Percentiles rank a stretch among this genome's conserved stretches.
Evolutionary conservation across 2,797 vertebrate genomes (phyloP).

Genomic region (Lacerta bilineata): DNA sequence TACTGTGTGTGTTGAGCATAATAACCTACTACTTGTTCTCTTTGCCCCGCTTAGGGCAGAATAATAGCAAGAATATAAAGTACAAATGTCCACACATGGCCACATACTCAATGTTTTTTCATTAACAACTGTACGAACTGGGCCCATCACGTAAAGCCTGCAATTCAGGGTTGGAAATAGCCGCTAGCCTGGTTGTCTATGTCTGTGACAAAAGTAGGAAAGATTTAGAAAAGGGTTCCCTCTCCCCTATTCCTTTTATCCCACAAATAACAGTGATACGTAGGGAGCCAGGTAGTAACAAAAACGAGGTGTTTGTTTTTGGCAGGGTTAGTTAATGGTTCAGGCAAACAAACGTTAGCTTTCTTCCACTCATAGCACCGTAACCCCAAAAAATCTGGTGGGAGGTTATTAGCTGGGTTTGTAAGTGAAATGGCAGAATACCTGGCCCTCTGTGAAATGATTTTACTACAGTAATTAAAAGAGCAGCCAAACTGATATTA

Average conservation of each 20-base stretch:
- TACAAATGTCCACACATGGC: neutral
- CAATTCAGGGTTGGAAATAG: neutral
- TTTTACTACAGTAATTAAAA: conserved; percentile 9
- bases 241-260: no score
- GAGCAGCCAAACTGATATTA: neutral
- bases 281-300: no score
- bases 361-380: neutral
- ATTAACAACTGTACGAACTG: neutral
- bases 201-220: neutral
- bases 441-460: neutral
- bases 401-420: neutral
- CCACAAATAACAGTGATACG: no score
- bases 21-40: neutral
- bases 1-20: neutral
- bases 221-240: neutral
- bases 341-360: neutral
- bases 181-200: neutral
- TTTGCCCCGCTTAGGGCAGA: neutral
- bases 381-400: neutral
- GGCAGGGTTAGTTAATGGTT: neutral
- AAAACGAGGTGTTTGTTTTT: no score
- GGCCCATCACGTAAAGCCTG: neutral
- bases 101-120: neutral
- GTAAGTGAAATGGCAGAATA: neutral
- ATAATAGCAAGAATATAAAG: neutral